Base-by-base conservation (phyloP, 2,888 invertebrate species). In the Heliconius aoede region DNA sequence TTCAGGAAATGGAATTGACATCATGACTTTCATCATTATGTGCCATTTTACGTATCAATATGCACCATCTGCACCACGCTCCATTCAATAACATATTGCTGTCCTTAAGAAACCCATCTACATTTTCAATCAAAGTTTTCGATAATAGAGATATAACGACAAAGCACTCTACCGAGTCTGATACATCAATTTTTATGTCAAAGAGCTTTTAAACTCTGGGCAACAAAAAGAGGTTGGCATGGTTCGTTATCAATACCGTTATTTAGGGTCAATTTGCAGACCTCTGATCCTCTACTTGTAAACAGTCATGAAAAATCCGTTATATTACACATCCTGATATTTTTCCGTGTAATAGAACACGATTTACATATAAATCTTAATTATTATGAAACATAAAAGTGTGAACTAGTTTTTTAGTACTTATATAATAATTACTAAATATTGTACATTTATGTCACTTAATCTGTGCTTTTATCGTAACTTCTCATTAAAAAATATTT, bases 201-300 rank as follows among this genome's bases (percentile, higher is more conserved):
- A 80, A 79, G 73, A 76, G 74, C 65, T 73, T 77, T 76, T 78
- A 78, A 78, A 78, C 68, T 65, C 36, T 71, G 71, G 69, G 51
- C 72, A 68, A 78, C 76, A 73, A 74, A 79, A 82, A 76, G 64
- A 65, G 60, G 65, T 61, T 68, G 24, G 77, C 78, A 71, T 79
- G 69, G 75, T 71, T 77, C 73, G 76, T 71, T 80, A 76, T 76
- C 75, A 76, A 76, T 69, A 74, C 81, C 79, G 78, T 79, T 79
- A 80, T 79, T 72, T 74, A 73, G 76, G 79, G 72, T 78, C 74
- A 78, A 74, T 78, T 74, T 76, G 65, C 32, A 73, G 73, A 76
- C 78, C 74, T 74, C 74, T 78, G 62, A 76, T 61, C 77, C 64
- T 72, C 67, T 74, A 69, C 74, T 69, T 77, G 46, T 46, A 55